Evolutionary conservation across 2,888 invertebrate genomes (phyloP).

Genomic region (Apamea epomidion): DNA sequence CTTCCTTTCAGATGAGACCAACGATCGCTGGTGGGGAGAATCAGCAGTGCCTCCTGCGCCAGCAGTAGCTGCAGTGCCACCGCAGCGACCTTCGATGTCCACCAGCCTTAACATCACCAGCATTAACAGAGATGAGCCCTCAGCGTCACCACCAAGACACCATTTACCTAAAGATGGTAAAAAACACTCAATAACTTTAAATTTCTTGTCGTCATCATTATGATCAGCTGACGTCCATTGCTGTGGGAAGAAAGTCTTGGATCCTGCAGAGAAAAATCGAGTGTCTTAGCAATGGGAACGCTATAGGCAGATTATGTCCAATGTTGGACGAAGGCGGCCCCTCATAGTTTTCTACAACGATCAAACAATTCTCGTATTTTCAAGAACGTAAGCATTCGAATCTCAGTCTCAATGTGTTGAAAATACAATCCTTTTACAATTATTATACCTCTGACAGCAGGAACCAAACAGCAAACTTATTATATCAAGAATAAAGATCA

Average conservation of each 20-base stretch:
- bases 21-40: conserved; percentile 88
- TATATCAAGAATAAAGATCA: background rate
- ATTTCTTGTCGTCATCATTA: background rate
- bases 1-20: conserved; percentile 80
- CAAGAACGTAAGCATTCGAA: background rate
- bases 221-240: background rate
- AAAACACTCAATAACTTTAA: background rate
- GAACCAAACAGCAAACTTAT: background rate
- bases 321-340: too few species aligned
- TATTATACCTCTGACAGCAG: background rate
- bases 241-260: background rate
- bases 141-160: conserved; percentile 82
- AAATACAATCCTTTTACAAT: background rate
- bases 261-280: background rate
- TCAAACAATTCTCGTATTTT: background rate
- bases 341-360: background rate
- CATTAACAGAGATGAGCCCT: conserved; percentile 78
- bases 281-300: background rate
- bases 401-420: background rate
- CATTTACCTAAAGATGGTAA: conserved; percentile 82
- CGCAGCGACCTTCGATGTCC: conserved; percentile 82
- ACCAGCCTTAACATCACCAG: conserved; percentile 80
- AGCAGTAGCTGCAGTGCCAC: conserved; percentile 87
- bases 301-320: background rate
- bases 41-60: conserved; percentile 88